Evolutionary conservation across 2,888 invertebrate species (phyloP), one percentile per base, ranked within the genome.

Genomic region (Panzeria rudis): DNA sequence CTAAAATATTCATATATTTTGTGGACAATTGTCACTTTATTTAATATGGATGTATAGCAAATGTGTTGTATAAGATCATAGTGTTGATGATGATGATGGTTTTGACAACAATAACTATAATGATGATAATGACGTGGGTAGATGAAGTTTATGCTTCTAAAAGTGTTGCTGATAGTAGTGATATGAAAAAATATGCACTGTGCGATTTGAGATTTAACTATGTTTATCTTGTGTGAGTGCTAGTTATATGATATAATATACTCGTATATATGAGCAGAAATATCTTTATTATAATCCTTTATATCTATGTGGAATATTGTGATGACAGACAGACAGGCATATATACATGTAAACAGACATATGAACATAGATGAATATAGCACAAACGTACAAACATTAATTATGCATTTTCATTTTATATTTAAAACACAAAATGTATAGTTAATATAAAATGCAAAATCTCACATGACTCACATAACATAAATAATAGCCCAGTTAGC

Each of bases 1-100:
- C 15, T 54, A 54, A 64, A 71, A 72, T 66, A 64, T 72, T 72
- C 64, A 72, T 80, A 66, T 38, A 38, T 38, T 38, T 78, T 84
- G 84, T 84, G 84, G 84, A 80, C 84, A 80, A 76, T 84, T 76
- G 84, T 75, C 84, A 84, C 80, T 80, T 84, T 80, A 75, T 71
- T 66, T 80, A 80, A 76, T 81, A 84, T 80, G 72, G 47, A 44
- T 72, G 84, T 59, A 72, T 66, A 80, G 77, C 72, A 76, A 80
- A 80, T 80, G 66, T 68, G 66, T 68, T 80, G 32, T 68, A 80
- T 72, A 72, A 72, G 72, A 79, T 50, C 23, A 32, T 29, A 29
- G 25, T 35, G 6, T 23, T 69, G 41, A 56, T 69, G 66, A n/a
- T 25, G 32, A 56, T 68, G 47, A 52, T 66, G 32, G 17, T 66